Evolutionary conservation across 2,113 vertebrate genomes (phyloP).

Genomic region (Phrynosoma blainvillii): DNA sequence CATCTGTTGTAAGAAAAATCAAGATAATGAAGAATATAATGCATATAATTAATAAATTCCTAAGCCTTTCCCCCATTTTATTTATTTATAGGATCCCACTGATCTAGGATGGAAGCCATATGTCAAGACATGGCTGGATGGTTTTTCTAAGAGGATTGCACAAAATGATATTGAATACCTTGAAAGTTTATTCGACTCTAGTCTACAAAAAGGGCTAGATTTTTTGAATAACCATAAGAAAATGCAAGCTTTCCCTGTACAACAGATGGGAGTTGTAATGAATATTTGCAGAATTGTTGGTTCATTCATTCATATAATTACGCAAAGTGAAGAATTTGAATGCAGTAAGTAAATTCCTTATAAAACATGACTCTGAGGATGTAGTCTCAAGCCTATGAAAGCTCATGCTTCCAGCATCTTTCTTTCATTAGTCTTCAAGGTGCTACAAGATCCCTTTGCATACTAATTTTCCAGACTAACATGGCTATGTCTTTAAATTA

Average conservation of each 20-base stretch:
- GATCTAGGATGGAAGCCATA: slow-evolving; percentile 68
- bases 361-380: not conserved
- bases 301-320: slow-evolving; percentile 70
- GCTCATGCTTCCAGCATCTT: too few species aligned
- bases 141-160: slow-evolving; percentile 49
- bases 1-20: not conserved
- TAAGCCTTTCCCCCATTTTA: not conserved
- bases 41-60: not conserved
- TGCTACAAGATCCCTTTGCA: too few species aligned
- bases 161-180: slow-evolving; percentile 45
- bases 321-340: slow-evolving; percentile 39
- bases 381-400: too few species aligned
- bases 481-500: not conserved
- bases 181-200: slow-evolving; percentile 57
- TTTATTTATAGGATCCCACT: slow-evolving; percentile 57
- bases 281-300: slow-evolving; percentile 73
- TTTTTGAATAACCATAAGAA: slow-evolving; percentile 60
- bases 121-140: slow-evolving; percentile 61
- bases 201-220: slow-evolving; percentile 43
- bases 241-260: slow-evolving; percentile 55
- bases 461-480: too few species aligned
- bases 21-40: not conserved
- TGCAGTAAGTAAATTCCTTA: slow-evolving; percentile 48
- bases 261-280: slow-evolving; percentile 51
- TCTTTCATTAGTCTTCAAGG: too few species aligned